phyloP scores from a whole-genome alignment of 2,113 vertebrate species.

The Arvicanthis niloticus region DNA sequence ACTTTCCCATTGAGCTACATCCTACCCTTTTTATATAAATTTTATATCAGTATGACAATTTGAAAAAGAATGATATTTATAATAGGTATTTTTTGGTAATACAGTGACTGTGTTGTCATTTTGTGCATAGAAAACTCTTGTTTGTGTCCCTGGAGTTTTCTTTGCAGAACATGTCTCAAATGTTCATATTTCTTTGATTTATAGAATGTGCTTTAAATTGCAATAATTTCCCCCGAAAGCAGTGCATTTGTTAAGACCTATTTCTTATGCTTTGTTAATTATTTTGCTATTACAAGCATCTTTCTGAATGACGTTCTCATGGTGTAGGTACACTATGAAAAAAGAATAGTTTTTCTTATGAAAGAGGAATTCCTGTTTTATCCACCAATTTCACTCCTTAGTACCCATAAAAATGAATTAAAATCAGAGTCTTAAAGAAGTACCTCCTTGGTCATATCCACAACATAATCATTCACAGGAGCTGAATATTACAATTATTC shows the following conservation, averaged over 20 bases:
- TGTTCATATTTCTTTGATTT: not conserved
- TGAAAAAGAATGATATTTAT: not conserved
- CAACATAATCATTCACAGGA: not conserved
- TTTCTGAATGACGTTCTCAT: not conserved
- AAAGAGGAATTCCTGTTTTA: not conserved
- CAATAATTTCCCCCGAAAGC: not conserved
- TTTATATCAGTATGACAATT: not conserved
- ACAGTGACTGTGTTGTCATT: not conserved
- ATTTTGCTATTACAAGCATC: not conserved
- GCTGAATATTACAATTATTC: conserved; percentile 82
- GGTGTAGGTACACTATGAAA: not conserved
- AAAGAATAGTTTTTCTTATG: not conserved
- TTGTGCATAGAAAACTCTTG: not conserved
- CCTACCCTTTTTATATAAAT: not conserved
- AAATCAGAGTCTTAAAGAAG: not conserved
- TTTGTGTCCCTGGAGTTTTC: not conserved
- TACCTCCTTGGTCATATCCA: not conserved
- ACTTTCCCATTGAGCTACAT: not conserved
- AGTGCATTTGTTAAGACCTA: not conserved
- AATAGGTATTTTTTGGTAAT: not conserved
- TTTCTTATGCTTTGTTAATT: not conserved
- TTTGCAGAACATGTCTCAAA: not conserved
- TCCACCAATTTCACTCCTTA: not conserved
- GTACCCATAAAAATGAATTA: not conserved
- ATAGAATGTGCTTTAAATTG: not conserved